Percentiles rank a stretch among this genome's conserved stretches.
Evolutionary conservation across 2,797 vertebrate genomes (phyloP).

Genomic region (Melanogrammus aeglefinus): DNA sequence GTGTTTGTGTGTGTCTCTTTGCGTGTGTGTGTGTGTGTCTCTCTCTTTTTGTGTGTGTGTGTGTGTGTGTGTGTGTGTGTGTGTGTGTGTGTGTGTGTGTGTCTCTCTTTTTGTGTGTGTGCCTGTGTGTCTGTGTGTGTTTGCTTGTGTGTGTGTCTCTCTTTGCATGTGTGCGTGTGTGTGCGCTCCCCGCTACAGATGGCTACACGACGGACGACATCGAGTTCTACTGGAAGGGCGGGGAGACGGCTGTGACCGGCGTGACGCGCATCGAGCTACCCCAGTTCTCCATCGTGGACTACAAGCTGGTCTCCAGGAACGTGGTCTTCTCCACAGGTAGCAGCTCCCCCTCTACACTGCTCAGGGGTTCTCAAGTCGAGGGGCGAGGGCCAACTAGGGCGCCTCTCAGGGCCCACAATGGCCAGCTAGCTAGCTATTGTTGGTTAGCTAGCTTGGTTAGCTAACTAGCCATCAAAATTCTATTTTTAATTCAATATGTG

Average conservation of each 20-base stretch:
- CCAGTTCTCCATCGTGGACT: slow-evolving; percentile 98
- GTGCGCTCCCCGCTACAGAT: slow-evolving; percentile 48
- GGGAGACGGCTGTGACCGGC: slow-evolving; percentile 76
- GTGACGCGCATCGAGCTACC: slow-evolving; percentile 95
- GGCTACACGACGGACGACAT: slow-evolving; percentile 75
- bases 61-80: slow-evolving; percentile 17
- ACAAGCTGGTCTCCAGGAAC: slow-evolving; percentile 96
- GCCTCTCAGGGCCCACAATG: no score
- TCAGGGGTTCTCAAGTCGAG: no score
- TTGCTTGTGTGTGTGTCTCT: no score
- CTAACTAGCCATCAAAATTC: no score
- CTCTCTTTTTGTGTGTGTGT: slow-evolving; percentile 14
- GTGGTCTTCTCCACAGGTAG: slow-evolving; percentile 98
- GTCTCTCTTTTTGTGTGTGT: slow-evolving; percentile 6
- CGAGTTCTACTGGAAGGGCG: slow-evolving; percentile 74
- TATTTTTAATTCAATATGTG: no score
- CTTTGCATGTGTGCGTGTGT: neutral
- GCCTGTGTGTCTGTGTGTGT: no score
- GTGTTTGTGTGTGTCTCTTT: no score
- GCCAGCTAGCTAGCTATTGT: no score
- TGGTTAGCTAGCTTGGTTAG: no score
- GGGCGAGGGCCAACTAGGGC: no score
- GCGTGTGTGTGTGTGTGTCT: no score
- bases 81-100: slow-evolving; percentile 15
- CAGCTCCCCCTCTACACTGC: neutral